Percentiles rank a stretch among this genome's conserved stretches.
phyloP scores from a whole-genome alignment of 53 echinoderm and acorn worm species.

The Luidia sarsii region DNA sequence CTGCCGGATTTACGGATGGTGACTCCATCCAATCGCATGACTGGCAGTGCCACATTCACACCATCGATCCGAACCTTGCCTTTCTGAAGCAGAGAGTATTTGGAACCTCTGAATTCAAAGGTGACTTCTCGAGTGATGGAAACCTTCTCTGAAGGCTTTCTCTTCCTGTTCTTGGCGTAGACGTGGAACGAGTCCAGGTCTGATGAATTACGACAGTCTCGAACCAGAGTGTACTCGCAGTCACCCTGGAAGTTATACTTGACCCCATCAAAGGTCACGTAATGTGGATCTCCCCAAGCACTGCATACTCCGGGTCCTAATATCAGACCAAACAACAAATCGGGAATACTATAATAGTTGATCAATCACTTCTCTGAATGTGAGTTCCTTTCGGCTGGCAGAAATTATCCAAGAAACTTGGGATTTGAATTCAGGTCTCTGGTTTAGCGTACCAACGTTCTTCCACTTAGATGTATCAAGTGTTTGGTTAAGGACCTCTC shows the following conservation, averaged over 20 bases:
- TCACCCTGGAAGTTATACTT: constrained; percentile 49
- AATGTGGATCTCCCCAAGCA: constrained; percentile 59
- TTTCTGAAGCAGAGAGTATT: constrained; percentile 35
- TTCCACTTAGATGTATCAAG: too few relatives aligned
- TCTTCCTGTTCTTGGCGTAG: constrained; percentile 51
- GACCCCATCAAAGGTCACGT: constrained; percentile 45
- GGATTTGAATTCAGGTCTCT: too few relatives aligned
- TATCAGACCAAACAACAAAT: too few relatives aligned
- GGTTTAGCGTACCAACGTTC: too few relatives aligned
- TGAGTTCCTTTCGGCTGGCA: too few relatives aligned
- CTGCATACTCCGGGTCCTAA: constrained; percentile 32
- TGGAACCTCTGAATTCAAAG: constrained; percentile 46
- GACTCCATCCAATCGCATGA: constrained; percentile 30
- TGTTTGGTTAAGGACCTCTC: too few relatives aligned
- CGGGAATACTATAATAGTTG: too few relatives aligned
- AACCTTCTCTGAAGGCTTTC: constrained; percentile 55
- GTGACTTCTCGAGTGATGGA: constrained; percentile 56
- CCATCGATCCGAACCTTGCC: constrained; percentile 52
- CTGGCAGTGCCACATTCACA: constrained; percentile 62
- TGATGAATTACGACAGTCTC: constrained; percentile 4
- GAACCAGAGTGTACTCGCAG: constrained; percentile 43
- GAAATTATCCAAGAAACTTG: too few relatives aligned
- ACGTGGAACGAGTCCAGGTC: constrained; percentile 55
- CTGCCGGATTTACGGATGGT: constrained; percentile 23
- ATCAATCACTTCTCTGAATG: too few relatives aligned